Percentiles rank a stretch among this genome's conserved stretches.
Conservation (phyloP, 2,888 invertebrate genomes). For the Oligia fasciuncula region DNA sequence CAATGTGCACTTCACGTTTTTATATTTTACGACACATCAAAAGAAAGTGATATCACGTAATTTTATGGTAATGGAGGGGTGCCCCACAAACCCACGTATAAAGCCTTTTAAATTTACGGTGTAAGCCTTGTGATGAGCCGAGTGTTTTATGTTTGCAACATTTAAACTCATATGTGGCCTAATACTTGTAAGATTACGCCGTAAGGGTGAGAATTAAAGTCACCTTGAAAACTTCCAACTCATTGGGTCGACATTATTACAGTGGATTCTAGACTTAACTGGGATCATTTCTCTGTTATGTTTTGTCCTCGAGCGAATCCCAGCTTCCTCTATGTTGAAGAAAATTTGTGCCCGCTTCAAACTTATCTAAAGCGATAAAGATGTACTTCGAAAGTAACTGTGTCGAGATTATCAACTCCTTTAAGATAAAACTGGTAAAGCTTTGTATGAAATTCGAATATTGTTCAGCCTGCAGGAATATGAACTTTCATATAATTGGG, state of each 20-base stretch:
- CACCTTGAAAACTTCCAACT: conserved; percentile 37
- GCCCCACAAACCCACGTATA: conserved; percentile 79
- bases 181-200: conserved; percentile 63
- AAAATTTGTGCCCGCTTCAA: conserved; percentile 56
- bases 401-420: conserved; percentile 54
- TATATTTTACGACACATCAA: conserved; percentile 88
- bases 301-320: conserved; percentile 49
- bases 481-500: conserved; percentile 30
- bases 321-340: conserved; percentile 46
- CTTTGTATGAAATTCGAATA: conserved; percentile 60
- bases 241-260: conserved; percentile 29
- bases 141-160: conserved; percentile 83
- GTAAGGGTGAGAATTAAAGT: conserved; percentile 42
- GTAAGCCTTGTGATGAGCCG: conserved; percentile 80
- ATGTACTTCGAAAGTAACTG: conserved; percentile 55
- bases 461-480: conserved; percentile 33
- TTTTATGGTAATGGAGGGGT: conserved; percentile 89
- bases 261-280: conserved; percentile 40
- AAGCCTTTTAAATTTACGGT: conserved; percentile 88
- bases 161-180: conserved; percentile 75
- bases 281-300: conserved; percentile 41
- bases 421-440: conserved; percentile 44
- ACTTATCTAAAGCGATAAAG: conserved; percentile 58
- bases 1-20: conserved; percentile 76
- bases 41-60: conserved; percentile 88